Base-by-base conservation (phyloP, 2,888 invertebrate species). In the Brachyptera risi region DNA sequence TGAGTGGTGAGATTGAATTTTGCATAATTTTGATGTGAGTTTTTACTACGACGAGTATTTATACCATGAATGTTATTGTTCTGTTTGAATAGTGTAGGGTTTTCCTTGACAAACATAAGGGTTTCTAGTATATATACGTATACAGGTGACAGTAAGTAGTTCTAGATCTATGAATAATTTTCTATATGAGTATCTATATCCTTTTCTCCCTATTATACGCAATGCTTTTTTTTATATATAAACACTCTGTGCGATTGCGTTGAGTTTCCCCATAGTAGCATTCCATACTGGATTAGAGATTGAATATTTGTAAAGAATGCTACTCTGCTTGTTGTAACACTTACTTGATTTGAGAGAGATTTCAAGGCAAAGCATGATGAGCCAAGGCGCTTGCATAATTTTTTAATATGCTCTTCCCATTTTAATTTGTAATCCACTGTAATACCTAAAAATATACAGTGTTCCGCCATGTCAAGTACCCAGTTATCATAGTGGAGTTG, bases 281-380 rank as follows among this genome's bases (percentile, higher is more conserved):
- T 42, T 17, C 42, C 42, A 42, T 42, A 42, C 5, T 17, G 17
- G 21, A 42, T 42, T 15, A 42, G 42, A n/a, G 15, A 42, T 42
- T 42, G 42, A 3, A 42, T 42, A 21, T 42, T 42, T 42, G 42
- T 21, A 21, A 42, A 42, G 42, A 42, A 42, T 21, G 42, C 42
- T 17, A 42, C 21, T 42, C 42, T 42, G 17, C 42, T 17, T 21
- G 42, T 42, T 21, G 42, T 21, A 3, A 19, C 42, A 42, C 21
- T 13, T 19, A 19, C 21, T 7, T 19, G 21, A 19, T 9, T 42
- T 17, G 17, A 42, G 3, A 42, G 7, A 19, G 21, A 5, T 42
- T 21, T 13, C 7, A 42, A 21, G 17, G 42, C 42, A 21, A 19
- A 42, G 42, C 38, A 38, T n/a, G 3, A n/a, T 9, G 38, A 38